Evolutionary conservation across 2,797 vertebrate species (phyloP), one percentile per base, ranked within the genome.

Genomic region (Danio aesculapii): DNA sequence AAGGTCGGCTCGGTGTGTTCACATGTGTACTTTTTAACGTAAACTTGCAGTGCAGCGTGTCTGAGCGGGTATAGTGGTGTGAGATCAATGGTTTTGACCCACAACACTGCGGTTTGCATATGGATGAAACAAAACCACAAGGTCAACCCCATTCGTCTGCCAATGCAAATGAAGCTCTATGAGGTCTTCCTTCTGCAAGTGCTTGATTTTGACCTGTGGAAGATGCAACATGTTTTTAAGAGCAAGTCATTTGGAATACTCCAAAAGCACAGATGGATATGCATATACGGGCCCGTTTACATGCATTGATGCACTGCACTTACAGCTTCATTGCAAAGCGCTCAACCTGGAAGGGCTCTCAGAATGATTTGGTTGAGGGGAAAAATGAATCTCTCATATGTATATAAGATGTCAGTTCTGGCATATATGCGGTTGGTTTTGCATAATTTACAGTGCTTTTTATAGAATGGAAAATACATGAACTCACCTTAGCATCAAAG

Each of bases 121-220:
- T 64, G 70, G 70, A 81, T 74, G 61, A 74, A 57, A 74, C 61
- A 55, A 73, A 81, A 66, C 70, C 52, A 73, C 70, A 74, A 74
- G 70, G 52, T 66, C 52, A 6, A 74, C 49, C 78, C 50, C 61
- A 53, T 81, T 72, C 62, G 16, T 74, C 78, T 73, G 61, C 16
- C 59, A 57, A 74, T 81, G 70, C 78, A 81, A 81, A 81, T 74
- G 0, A 79, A 79, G 61, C 46, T 62, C 57, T 44, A 9, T 44
- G 49, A 74, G 52, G 16, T 66, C 70, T 81, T 64, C 70, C 52
- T 81, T 81, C 41, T 21, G 49, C 30, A 46, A 46, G 39, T 58
- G 78, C 64, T 73, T 13, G 69, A 64, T 58, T 74, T 73, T 80
- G 61, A 80, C 52, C 69, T 57, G 10, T 43, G 41, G n/a, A 57